Evolutionary conservation across 2,113 vertebrate species (phyloP), one percentile per base, ranked within the genome.

Genomic region (Leptobrachium leishanense): DNA sequence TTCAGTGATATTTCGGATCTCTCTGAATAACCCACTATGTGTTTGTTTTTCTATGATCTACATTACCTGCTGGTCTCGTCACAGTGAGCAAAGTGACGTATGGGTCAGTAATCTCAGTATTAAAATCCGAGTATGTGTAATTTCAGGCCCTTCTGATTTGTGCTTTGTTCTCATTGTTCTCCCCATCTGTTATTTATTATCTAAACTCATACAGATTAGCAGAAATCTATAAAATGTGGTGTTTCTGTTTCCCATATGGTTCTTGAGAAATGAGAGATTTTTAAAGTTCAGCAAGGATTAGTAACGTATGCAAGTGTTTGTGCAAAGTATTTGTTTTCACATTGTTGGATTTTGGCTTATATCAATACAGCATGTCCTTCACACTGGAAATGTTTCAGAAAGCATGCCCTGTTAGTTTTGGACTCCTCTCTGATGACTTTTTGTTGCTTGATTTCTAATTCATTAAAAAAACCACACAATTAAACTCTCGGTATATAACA

Each of bases 271-370:
- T 44, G 8, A 46, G 43, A 10, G 31, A 6, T 69, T 77, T 55
- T 70, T 71, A 50, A 71, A 78, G 76, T 78, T 71, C 68, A 71
- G 42, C 15, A 40, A 53, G 68, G 55, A 78, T 78, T 78, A 78
- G 76, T 72, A 42, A 71, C 11, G 40, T 78, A 40, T 64, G n/a
- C 20, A 31, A 31, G 20, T 62, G 42, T 62, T 11, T 3, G 20
- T 39, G 20, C 63, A 39, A 8, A 7, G 63, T 65, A 20, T 65
- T 31, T 65, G 3, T 65, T 67, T 43, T 67, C 65, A 42, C 7
- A 8, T 10, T 67, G 39, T 43, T 67, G 65, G 39, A 6, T 64
- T 10, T 64, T 64, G 2, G 31, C 62, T 50, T 50, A 50, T 8
- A 5, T 50, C 46, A 31, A 31, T 64, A 20, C 6, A 13, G 3